Conservation (phyloP, 2,888 invertebrate genomes). For the Drosophila aldrichi region DNA sequence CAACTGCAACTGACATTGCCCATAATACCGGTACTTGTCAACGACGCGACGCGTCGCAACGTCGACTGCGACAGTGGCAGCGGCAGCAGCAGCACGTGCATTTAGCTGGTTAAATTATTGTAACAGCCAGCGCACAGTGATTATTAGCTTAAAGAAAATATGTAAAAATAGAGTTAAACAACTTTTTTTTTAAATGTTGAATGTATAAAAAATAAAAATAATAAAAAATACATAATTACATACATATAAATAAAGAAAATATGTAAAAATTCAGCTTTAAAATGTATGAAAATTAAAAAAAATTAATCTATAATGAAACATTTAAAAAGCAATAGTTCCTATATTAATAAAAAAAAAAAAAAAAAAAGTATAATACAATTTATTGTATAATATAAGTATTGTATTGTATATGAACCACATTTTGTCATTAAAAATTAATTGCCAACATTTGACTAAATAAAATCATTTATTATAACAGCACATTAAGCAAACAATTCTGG, state of each 20-base stretch:
- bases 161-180: neutral
- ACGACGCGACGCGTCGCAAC: conserved; percentile 41
- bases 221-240: neutral
- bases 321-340: neutral
- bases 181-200: no score
- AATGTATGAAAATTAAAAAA: neutral
- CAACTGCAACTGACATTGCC: conserved; percentile 69
- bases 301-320: neutral
- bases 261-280: no score
- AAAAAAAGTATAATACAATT: no score
- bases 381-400: no score
- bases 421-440: neutral
- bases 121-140: conserved; percentile 60
- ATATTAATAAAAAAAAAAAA: neutral
- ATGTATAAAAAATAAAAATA: neutral
- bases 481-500: neutral
- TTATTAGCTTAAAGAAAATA: neutral
- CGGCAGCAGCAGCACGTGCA: conserved; percentile 69
- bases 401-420: neutral
- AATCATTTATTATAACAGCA: neutral
- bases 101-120: conserved; percentile 69
- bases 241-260: no score
- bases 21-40: conserved; percentile 75
- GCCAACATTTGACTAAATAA: neutral
- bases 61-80: conserved; percentile 10